Percentiles rank a stretch among this genome's conserved stretches.
Conservation (phyloP, 2,113 vertebrate species). For the Zosterops pallidus region DNA sequence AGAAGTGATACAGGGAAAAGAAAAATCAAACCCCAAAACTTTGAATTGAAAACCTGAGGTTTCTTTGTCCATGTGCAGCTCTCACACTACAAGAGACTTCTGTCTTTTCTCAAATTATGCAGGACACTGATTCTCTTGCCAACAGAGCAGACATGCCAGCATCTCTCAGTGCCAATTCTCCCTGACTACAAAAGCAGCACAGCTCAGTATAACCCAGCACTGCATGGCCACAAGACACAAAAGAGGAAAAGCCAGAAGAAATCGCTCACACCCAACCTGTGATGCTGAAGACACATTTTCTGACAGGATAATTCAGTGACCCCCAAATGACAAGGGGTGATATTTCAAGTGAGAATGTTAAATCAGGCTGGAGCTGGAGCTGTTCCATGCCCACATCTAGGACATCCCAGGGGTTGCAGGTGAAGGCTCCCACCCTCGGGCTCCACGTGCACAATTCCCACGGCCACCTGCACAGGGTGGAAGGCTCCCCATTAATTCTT, state of each 20-base stretch:
- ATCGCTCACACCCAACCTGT: neutral
- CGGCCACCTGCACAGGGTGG: fast-evolving
- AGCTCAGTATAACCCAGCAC: neutral
- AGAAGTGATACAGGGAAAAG: neutral
- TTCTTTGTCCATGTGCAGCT: neutral
- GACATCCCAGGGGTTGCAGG: fast-evolving
- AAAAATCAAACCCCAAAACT: neutral
- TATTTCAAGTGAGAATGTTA: neutral
- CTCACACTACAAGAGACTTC: neutral
- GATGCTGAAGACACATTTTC: neutral
- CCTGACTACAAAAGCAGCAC: neutral
- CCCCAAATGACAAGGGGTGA: neutral
- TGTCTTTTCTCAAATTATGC: neutral
- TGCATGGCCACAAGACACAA: neutral
- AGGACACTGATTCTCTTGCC: neutral
- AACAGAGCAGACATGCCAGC: neutral
- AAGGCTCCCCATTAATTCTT: neutral
- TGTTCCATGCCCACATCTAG: neutral
- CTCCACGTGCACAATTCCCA: fast-evolving
- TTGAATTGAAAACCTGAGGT: neutral
- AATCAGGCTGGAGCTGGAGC: neutral
- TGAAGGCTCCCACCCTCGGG: neutral
- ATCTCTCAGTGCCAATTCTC: neutral
- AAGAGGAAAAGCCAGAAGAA: neutral
- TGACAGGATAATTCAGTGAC: neutral